Base-by-base conservation (phyloP, 2,113 vertebrate species). In the Poeciliopsis occidentalis region DNA sequence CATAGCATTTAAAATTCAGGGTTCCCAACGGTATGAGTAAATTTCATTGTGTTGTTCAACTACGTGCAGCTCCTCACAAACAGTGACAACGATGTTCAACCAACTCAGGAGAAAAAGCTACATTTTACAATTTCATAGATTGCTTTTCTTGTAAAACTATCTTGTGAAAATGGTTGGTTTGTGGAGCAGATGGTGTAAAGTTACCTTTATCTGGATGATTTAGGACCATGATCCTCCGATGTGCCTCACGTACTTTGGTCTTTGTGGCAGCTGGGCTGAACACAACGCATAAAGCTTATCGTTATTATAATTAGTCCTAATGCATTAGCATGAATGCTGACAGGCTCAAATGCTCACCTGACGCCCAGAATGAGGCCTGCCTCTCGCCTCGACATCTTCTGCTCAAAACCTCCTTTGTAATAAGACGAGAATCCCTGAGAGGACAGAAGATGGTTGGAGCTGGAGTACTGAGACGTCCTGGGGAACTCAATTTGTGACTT, bases 151-250 rank as follows among this genome's bases (percentile, higher is more conserved):
- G 17, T 19, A 47, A 19, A 19, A 5, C 44, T 19, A 2, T 19
- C 44, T 47, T 47, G 17, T 41, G 39, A 41, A 41, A 41, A 41
- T 41, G 39, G 3, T 41, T 15, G 8, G 6, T 54, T 8, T 54
- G 7, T 12, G 27, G 32, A 4, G 37, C 54, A 44, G 22, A 60
- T 30, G 15, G 39, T 64, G 37, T 4, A 12, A 57, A 22, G 30
- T 47, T 86, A 98, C 98, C 97, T 97, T 97, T 98, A 94, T 99
- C 97, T 78, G 98, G 97, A 80, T 99, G 97, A 93, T 98, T 99
- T 87, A 98, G 93, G 92, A 97, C 95, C 97, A 98, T 97, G 80
- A 97, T 95, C 89, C 92, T 96, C 76, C 95, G 94, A 73, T 98
- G 97, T 6, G 97, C 96, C 66, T 95, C 93, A 75, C 94, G 94